Conservation (phyloP, 2,888 invertebrate genomes). For the Napeogenes sylphis region DNA sequence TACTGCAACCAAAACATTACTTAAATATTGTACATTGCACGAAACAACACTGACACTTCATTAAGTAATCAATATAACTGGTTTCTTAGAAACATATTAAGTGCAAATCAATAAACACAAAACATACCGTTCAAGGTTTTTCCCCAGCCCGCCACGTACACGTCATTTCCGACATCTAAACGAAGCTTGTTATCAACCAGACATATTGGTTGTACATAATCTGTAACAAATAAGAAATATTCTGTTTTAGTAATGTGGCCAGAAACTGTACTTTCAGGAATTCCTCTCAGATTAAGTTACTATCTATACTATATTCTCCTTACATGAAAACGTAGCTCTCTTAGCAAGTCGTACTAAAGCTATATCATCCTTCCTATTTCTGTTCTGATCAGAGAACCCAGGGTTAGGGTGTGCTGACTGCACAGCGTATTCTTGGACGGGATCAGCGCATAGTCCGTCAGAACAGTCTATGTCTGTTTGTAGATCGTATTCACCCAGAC, state of each 20-base stretch:
- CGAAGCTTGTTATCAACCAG: constrained; percentile 57
- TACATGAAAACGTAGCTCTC: constrained; percentile 52
- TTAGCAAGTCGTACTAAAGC: constrained; percentile 72
- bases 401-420: constrained; percentile 82
- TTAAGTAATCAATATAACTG: constrained; percentile 3
- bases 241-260: neutral
- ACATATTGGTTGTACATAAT: constrained; percentile 79
- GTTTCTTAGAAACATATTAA: constrained; percentile 22
- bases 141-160: constrained; percentile 80
- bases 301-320: neutral
- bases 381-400: constrained; percentile 69
- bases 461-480: constrained; percentile 80
- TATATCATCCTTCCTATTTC: constrained; percentile 76
- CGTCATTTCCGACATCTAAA: constrained; percentile 61
- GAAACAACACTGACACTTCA: no score
- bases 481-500: constrained; percentile 82
- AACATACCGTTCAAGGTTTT: constrained; percentile 73
- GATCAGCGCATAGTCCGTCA: constrained; percentile 78
- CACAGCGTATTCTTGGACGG: constrained; percentile 79
- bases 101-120: constrained; percentile 42
- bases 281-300: neutral
- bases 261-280: neutral
- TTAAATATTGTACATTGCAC: no score
- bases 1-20: no score
- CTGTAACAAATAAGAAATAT: constrained; percentile 40